phyloP scores from a whole-genome alignment of 2,797 vertebrate species.

The Cuniculus paca region DNA sequence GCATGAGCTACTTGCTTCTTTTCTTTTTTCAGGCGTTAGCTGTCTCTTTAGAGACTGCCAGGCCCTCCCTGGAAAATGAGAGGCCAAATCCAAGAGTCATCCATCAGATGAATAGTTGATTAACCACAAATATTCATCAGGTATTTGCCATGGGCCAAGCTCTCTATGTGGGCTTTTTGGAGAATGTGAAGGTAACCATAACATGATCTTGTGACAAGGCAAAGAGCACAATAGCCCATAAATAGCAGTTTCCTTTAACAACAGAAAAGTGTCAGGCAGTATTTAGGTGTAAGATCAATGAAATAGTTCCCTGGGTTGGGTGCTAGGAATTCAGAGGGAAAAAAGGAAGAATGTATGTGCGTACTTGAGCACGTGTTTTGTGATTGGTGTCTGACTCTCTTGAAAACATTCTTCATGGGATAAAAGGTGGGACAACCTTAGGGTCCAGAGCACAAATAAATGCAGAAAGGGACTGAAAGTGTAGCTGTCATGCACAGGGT shows the following conservation, averaged over 20 bases:
- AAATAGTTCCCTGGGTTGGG: neutral
- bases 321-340: neutral
- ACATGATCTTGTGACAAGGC: neutral
- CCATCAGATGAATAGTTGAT: neutral
- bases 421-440: neutral
- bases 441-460: neutral
- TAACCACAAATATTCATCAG: neutral
- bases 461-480: neutral
- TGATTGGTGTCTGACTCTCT: neutral
- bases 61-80: conserved; percentile 44
- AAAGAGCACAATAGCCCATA: neutral
- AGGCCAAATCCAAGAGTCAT: neutral
- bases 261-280: neutral
- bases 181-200: neutral
- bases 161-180: neutral
- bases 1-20: neutral
- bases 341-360: neutral
- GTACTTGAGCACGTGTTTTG: neutral
- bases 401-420: neutral
- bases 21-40: neutral
- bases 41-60: conserved; percentile 35
- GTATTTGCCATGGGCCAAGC: neutral
- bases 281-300: neutral
- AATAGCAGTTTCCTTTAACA: neutral
- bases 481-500: neutral